Percentiles rank a stretch among this genome's conserved stretches.
Evolutionary conservation across 2,113 vertebrate species (phyloP).

Genomic region (Salvator merianae): DNA sequence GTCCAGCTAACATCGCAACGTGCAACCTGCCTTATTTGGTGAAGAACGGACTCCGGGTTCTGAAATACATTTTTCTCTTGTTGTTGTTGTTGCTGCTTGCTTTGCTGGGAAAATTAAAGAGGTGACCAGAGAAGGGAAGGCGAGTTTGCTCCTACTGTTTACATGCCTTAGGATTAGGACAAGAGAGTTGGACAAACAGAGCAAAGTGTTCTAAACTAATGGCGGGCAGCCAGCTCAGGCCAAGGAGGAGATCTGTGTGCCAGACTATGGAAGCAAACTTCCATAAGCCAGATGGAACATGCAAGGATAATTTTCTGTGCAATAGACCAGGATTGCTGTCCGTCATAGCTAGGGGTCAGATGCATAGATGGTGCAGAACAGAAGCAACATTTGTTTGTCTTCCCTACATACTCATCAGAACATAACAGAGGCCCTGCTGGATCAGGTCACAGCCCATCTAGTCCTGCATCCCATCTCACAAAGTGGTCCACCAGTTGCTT

Average conservation of each 20-base stretch:
- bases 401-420: too few species aligned
- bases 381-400: too few species aligned
- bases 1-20: slow-evolving; percentile 30
- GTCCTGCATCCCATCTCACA: too few species aligned
- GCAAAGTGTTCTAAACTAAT: not conserved
- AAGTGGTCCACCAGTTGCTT: too few species aligned
- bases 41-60: slow-evolving; percentile 52
- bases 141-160: slow-evolving; percentile 52
- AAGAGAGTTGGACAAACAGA: slow-evolving; percentile 12
- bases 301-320: slow-evolving; percentile 21
- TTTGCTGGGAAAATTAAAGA: slow-evolving; percentile 65
- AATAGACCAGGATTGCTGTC: too few species aligned
- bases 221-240: not conserved
- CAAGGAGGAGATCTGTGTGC: too few species aligned
- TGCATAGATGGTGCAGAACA: too few species aligned
- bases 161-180: slow-evolving; percentile 53
- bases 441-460: too few species aligned
- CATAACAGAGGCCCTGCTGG: too few species aligned
- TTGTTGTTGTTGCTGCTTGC: slow-evolving; percentile 2
- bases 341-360: too few species aligned
- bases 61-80: slow-evolving; percentile 55
- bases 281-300: not conserved
- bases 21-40: slow-evolving; percentile 67
- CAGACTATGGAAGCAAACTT: not conserved
- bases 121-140: not conserved